Conservation (phyloP, 2,797 vertebrate genomes). For the Cryptoblepharus egeriae region DNA sequence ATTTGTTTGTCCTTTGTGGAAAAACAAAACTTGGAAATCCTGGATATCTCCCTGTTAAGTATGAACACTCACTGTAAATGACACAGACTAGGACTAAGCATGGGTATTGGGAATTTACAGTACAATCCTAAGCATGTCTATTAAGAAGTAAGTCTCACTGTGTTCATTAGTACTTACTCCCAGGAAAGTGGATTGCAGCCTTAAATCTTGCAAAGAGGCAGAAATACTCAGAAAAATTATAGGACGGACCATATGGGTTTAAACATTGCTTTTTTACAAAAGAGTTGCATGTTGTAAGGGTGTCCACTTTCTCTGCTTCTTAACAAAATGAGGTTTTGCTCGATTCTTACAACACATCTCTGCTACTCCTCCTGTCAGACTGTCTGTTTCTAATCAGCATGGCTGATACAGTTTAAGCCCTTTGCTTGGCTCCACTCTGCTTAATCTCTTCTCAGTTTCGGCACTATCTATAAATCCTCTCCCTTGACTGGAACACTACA, state of each 20-base stretch:
- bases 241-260: neutral
- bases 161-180: no score
- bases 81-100: neutral
- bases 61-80: neutral
- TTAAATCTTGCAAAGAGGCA: neutral
- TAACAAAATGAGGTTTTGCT: neutral
- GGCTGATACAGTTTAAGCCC: slow-evolving; percentile 3
- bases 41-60: neutral
- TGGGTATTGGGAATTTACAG: neutral
- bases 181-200: no score
- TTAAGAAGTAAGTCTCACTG: no score
- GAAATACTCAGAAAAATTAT: neutral
- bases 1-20: neutral
- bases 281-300: neutral
- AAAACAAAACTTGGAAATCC: neutral
- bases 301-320: neutral
- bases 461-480: slow-evolving; percentile 15
- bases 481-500: slow-evolving; percentile 20
- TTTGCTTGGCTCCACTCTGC: slow-evolving; percentile 16
- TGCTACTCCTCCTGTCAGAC: neutral
- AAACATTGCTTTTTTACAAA: neutral
- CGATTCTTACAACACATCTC: neutral
- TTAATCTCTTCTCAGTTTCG: slow-evolving; percentile 24
- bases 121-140: no score
- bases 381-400: slow-evolving; percentile 25